These are phyloP conservation scores for Neuroterus valhalla DNA, from an alignment of 1,140 invertebrate genomes.

Conservation along the genomic window DNA sequence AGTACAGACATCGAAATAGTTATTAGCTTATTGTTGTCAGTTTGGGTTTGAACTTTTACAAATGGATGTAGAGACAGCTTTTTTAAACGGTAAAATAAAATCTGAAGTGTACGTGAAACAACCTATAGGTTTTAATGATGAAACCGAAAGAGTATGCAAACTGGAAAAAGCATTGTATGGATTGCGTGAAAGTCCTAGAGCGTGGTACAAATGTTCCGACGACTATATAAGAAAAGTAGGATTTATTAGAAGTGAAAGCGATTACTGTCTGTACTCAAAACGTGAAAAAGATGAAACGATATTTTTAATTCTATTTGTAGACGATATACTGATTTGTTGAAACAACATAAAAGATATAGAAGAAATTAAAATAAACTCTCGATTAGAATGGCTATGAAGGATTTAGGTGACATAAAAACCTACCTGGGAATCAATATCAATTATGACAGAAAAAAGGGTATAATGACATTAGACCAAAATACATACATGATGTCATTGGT, in stretches of 20 bases:
- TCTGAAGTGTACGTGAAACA: no score
- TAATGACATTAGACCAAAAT: slow-evolving; percentile 37
- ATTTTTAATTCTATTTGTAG: slow-evolving; percentile 58
- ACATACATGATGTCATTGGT: slow-evolving; percentile 37
- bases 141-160: no score
- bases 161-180: slow-evolving; percentile 49
- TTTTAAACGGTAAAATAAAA: slow-evolving; percentile 63
- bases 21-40: slow-evolving; percentile 28
- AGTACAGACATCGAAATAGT: background rate
- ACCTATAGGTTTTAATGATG: no score
- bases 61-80: slow-evolving; percentile 69
- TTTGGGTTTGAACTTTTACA: slow-evolving; percentile 55
- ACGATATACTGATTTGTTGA: slow-evolving; percentile 57
- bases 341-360: slow-evolving; percentile 44
- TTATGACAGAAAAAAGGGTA: slow-evolving; percentile 13
- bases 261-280: no score
- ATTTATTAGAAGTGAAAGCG: no score
- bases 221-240: no score
- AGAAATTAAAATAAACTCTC: slow-evolving; percentile 41
- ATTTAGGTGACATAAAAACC: slow-evolving; percentile 45
- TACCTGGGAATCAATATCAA: no score
- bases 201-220: slow-evolving; percentile 58
- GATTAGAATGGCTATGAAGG: slow-evolving; percentile 50
- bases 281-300: slow-evolving; percentile 39
- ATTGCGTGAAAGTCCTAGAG: slow-evolving; percentile 45